These are phyloP conservation scores for Lithophane socia DNA, from an alignment of 2,888 invertebrate genomes.

Conservation along the genomic window DNA sequence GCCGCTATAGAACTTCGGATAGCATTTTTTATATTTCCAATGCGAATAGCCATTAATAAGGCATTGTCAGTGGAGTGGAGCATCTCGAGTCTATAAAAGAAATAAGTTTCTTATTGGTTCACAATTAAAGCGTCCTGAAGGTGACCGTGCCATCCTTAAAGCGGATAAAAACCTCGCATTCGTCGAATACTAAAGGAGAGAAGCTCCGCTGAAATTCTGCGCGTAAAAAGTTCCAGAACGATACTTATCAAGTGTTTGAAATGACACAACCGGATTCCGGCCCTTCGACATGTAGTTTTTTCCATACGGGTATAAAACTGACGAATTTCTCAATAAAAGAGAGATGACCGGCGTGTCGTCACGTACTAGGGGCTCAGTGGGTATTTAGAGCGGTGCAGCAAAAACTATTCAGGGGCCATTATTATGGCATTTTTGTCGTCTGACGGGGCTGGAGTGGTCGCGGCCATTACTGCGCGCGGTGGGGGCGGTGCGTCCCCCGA, in stretches of 20 bases:
- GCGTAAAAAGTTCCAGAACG: slow-evolving; percentile 84
- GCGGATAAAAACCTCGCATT: slow-evolving; percentile 84
- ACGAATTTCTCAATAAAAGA: slow-evolving; percentile 91
- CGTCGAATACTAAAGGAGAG: slow-evolving; percentile 86
- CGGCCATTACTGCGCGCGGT: slow-evolving; percentile 85
- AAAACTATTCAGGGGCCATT: slow-evolving; percentile 90
- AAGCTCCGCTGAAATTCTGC: slow-evolving; percentile 86
- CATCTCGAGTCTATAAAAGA: slow-evolving; percentile 76
- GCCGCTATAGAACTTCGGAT: slow-evolving; percentile 44
- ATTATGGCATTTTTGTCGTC: slow-evolving; percentile 91
- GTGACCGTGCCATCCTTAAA: slow-evolving; percentile 86
- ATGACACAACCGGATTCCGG: slow-evolving; percentile 90
- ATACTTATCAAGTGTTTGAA: slow-evolving; percentile 91
- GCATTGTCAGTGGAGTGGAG: slow-evolving; percentile 77
- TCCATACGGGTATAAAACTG: slow-evolving; percentile 87
- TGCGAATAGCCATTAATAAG: slow-evolving; percentile 76
- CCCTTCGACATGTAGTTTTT: slow-evolving; percentile 83
- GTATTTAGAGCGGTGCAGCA: slow-evolving; percentile 90
- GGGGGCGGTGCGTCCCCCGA: slow-evolving; percentile 75
- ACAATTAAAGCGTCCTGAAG: slow-evolving; percentile 88
- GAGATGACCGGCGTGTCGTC: slow-evolving; percentile 88
- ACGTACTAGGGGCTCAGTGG: slow-evolving; percentile 85
- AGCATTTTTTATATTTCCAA: slow-evolving; percentile 69
- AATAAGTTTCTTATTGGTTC: slow-evolving; percentile 85
- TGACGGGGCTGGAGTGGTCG: slow-evolving; percentile 88